phyloP scores from a whole-genome alignment of 2,888 invertebrate genomes.

The Dione vanillae region DNA sequence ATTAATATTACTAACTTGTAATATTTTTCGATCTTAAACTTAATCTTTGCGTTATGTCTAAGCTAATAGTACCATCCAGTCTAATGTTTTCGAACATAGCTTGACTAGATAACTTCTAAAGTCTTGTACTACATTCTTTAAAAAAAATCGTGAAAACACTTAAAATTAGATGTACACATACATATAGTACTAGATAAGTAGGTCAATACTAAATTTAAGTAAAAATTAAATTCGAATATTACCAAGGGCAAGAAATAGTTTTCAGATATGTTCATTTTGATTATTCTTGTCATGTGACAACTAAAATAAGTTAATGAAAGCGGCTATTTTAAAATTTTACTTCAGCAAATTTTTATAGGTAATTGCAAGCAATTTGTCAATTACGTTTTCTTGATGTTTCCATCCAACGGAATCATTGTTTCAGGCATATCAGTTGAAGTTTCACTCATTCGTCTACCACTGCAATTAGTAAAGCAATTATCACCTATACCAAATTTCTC shows the following conservation, averaged over 20 bases:
- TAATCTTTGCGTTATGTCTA: conserved; percentile 19
- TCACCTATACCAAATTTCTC: conserved; percentile 93
- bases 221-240: conserved; percentile 6
- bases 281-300: not conserved
- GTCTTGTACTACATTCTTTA: not conserved
- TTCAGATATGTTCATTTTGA: not conserved
- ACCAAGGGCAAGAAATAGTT: conserved; percentile 8
- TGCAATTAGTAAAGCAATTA: conserved; percentile 90
- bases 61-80: conserved; percentile 47
- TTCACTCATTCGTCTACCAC: conserved; percentile 71
- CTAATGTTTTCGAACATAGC: conserved; percentile 51
- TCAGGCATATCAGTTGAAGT: conserved; percentile 70
- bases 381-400: conserved; percentile 65
- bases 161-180: not conserved
- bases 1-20: too few species aligned
- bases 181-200: not conserved
- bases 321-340: not conserved
- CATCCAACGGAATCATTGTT: conserved; percentile 74
- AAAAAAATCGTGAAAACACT: conserved; percentile 7
- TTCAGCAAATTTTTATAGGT: not conserved
- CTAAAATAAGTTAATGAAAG: not conserved
- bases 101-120: conserved; percentile 55
- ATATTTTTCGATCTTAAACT: not conserved
- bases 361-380: not conserved
- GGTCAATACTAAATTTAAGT: not conserved